A percentile compares a stretch with the other conserved stretches of the same genome.
Conservation (phyloP, 1,140 invertebrate genomes). For the Drosophila littoralis region DNA sequence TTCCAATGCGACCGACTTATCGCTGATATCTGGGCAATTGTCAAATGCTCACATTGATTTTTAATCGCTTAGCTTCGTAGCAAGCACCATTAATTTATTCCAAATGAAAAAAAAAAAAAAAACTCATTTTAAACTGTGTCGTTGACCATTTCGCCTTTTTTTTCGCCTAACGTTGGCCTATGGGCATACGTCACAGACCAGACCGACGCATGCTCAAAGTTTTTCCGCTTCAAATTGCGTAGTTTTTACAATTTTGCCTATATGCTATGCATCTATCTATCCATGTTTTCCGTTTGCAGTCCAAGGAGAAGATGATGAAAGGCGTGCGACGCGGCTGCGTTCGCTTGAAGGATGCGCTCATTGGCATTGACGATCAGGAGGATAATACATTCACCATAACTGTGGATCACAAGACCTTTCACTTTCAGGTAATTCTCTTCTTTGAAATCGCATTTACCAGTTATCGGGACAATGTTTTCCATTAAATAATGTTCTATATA, state of each 20-base stretch:
- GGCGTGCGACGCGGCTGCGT: constrained; percentile 98
- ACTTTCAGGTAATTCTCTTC: constrained; percentile 90
- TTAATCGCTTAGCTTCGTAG: constrained; percentile 78
- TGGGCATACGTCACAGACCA: constrained; percentile 22
- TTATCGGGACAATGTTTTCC: background rate
- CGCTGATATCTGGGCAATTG: constrained; percentile 87
- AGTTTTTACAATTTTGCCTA: background rate
- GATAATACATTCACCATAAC: constrained; percentile 99
- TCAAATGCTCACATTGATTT: constrained; percentile 87
- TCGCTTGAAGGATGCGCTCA: constrained; percentile 95
- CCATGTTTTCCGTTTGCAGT: constrained; percentile 88
- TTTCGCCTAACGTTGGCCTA: background rate
- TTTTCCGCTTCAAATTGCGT: constrained; percentile 1
- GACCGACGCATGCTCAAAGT: background rate
- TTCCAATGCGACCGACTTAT: constrained; percentile 84
- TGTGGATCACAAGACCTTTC: constrained; percentile 99
- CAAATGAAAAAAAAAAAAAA: constrained; percentile 7
- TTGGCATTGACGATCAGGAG: constrained; percentile 99
- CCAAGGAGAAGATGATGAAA: constrained; percentile 99
- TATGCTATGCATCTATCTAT: too few species aligned
- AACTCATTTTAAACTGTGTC: constrained; percentile 14
- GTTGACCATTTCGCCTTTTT: constrained; percentile 2
- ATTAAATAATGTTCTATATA: constrained; percentile 35
- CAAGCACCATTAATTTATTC: constrained; percentile 30
- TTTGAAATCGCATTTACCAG: too few species aligned